Conservation (phyloP, 2,797 vertebrate genomes). For the Orientallactaga sibirica region DNA sequence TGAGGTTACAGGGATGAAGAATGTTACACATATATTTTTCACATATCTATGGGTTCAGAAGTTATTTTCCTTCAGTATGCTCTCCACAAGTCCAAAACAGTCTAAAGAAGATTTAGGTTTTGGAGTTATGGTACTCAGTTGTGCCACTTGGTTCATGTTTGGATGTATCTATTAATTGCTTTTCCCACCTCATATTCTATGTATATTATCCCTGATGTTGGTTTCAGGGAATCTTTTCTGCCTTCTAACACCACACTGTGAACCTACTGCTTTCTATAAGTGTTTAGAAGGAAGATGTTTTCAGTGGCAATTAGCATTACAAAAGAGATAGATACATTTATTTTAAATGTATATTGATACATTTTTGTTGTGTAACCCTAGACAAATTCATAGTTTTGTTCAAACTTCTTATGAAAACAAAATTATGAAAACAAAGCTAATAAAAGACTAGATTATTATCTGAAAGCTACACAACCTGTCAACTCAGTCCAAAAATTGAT, state of each 20-base stretch:
- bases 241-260: neutral
- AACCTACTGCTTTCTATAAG: conserved; percentile 45
- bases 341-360: conserved; percentile 36
- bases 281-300: conserved; percentile 55
- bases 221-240: neutral
- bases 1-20: neutral
- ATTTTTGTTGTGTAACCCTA: conserved; percentile 5
- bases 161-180: neutral
- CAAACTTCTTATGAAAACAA: conserved; percentile 52
- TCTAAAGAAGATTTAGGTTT: conserved; percentile 9
- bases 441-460: neutral
- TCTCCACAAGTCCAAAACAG: neutral
- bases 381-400: conserved; percentile 21
- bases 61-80: neutral
- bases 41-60: conserved; percentile 16
- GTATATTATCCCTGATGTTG: neutral
- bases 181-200: neutral
- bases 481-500: neutral
- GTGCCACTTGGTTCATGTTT: neutral
- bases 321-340: neutral
- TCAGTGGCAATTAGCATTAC: conserved; percentile 29
- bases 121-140: neutral
- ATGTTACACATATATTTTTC: conserved; percentile 40
- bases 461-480: neutral
- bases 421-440: neutral